Evolutionary conservation across 2,797 vertebrate genomes (phyloP).

Genomic region (Lepilemur ruficaudatus): DNA sequence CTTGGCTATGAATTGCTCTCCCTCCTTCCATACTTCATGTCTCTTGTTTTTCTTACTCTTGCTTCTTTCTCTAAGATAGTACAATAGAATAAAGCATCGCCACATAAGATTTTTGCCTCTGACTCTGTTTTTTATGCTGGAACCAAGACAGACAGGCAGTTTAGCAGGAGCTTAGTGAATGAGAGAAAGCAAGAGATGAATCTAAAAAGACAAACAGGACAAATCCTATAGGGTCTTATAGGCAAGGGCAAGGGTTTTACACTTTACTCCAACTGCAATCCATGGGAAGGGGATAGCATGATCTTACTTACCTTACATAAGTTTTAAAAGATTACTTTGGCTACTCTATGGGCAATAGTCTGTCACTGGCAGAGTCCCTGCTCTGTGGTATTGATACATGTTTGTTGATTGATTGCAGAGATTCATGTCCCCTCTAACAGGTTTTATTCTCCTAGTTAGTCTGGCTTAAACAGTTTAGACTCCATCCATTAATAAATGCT

Average conservation of each 20-base stretch:
- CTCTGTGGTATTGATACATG: not conserved
- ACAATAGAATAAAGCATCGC: not conserved
- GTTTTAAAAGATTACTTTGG: not conserved
- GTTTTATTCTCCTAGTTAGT: not conserved
- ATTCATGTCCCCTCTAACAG: not conserved
- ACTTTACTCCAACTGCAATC: not conserved
- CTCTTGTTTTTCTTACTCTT: not conserved
- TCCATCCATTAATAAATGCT: not conserved
- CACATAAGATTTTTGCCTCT: not conserved
- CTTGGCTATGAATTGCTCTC: not conserved
- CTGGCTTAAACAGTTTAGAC: not conserved
- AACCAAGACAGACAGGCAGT: not conserved
- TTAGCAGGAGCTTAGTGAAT: not conserved
- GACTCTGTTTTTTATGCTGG: not conserved
- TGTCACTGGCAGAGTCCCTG: not conserved
- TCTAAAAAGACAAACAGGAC: not conserved
- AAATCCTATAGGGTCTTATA: not conserved
- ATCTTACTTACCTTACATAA: not conserved
- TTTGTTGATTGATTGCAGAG: not conserved
- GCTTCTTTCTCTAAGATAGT: not conserved
- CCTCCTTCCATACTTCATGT: not conserved
- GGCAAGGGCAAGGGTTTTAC: not conserved
- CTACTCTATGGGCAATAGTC: not conserved
- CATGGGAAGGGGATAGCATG: not conserved
- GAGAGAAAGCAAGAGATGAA: not conserved